Conservation (phyloP, 1,140 invertebrate genomes). For the Hypsibius dujardini region DNA sequence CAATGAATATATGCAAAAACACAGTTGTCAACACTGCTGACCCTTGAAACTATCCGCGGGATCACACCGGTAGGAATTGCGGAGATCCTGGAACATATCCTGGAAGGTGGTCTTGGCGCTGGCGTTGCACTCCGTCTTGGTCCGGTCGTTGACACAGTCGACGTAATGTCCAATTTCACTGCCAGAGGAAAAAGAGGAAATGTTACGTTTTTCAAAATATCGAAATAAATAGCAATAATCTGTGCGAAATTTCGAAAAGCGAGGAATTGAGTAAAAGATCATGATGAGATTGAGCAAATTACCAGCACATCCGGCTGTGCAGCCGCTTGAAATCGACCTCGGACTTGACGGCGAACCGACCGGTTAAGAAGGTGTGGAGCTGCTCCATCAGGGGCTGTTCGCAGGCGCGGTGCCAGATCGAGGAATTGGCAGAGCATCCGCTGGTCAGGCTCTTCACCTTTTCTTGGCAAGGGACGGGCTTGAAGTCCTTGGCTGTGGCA, state of each 20-base stretch:
- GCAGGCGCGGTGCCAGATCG: not conserved
- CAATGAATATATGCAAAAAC: not conserved
- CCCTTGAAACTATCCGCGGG: not conserved
- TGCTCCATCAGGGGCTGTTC: not conserved
- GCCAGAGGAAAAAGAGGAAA: not conserved
- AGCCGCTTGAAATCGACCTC: not conserved
- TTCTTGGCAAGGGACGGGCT: not conserved
- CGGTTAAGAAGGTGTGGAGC: not conserved
- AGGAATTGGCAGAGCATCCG: conserved; percentile 2
- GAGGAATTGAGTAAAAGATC: not conserved
- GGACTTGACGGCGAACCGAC: too few species aligned
- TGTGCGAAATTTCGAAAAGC: not conserved
- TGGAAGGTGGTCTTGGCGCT: not conserved
- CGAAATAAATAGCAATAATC: not conserved
- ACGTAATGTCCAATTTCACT: conserved; percentile 1
- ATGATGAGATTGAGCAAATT: not conserved
- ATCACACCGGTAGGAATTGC: conserved; percentile 3
- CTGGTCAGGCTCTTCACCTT: not conserved
- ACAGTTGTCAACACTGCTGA: not conserved
- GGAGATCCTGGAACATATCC: not conserved
- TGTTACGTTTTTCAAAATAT: not conserved
- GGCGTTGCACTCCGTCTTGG: not conserved
- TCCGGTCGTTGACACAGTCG: not conserved
- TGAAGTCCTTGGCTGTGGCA: not conserved
- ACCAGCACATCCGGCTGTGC: not conserved